Evolutionary conservation across 2,797 vertebrate genomes (phyloP), one percentile per base, ranked within the genome.

Genomic region (Tenualosa thibaudeaui): DNA sequence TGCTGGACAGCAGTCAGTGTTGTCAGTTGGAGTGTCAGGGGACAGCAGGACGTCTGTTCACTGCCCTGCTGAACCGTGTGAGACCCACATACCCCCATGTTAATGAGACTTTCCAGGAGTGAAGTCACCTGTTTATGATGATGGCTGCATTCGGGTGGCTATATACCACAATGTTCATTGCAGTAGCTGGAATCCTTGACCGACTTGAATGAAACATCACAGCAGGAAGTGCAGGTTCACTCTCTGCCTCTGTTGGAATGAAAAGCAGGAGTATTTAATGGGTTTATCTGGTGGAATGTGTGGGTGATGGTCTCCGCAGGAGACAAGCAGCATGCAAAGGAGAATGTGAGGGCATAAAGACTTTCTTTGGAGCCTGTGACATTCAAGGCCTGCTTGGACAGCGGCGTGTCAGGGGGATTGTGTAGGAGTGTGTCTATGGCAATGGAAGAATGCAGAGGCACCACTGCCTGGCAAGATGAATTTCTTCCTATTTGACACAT

Each of bases 261-360:
- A 78, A 78, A 22, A 43, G 5, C 40, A 22, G 40, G 71, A 78
- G 26, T 43, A 46, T 37, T 46, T 46, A 5, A 78, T 78, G 26
- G 40, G 71, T 46, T 78, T 19, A 40, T 78, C 71, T 17, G 43
- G 40, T 6, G 40, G 40, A 78, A 78, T 78, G 40, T 78, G 71
- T 22, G 40, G 40, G 71, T 78, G 71, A 78, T 22, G 37, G 71
- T 78, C 71, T 78, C 71, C 71, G 15, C 40, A 13, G 71, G 71
- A 78, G 71, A 78, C 40, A 8, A 26, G 71, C 71, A 78, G 40
- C 19, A 37, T 43, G 40, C 37, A 40, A 40, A 3, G 40, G 17
- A 46, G 71, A 78, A 78, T 78, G 71, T 46, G 40, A 22, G 26
- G 5, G 65, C 65, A 71, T 71, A 40, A 71, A 71, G 65, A 49